Conservation (phyloP, 2,888 invertebrate genomes). For the Temnothorax ravouxi region DNA sequence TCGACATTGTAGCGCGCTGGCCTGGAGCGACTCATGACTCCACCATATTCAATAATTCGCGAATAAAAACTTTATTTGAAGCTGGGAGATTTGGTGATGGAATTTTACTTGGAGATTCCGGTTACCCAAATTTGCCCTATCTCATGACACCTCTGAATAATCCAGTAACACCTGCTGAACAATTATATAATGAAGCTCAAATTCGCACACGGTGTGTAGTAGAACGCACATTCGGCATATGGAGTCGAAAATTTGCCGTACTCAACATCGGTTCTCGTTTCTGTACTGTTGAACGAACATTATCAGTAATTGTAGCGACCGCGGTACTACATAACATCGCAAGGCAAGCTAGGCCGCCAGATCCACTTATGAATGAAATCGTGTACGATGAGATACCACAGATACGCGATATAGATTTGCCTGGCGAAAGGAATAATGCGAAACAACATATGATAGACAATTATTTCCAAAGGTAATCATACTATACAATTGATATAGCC, state of each 20-base stretch:
- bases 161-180: no score
- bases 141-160: no score
- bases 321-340: conserved; percentile 10
- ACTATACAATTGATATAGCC: background rate
- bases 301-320: conserved; percentile 7
- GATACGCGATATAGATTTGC: background rate
- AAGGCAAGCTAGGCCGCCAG: background rate
- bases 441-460: conserved; percentile 3
- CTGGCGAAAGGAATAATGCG: background rate
- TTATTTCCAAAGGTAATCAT: conserved; percentile 1
- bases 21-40: background rate
- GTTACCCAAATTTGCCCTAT: no score
- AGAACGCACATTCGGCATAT: no score
- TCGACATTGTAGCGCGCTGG: no score
- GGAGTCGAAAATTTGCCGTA: background rate
- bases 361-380: background rate
- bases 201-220: no score
- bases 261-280: conserved; percentile 4
- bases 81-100: no score
- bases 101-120: no score
- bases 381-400: conserved; percentile 2
- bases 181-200: no score
- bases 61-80: no score
- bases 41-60: background rate
- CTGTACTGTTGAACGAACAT: background rate